A percentile compares a stretch with the other conserved stretches of the same genome.
These are phyloP conservation scores for Microcebus griseorufus DNA, from an alignment of 2,113 vertebrate genomes.

Conservation along the genomic window DNA sequence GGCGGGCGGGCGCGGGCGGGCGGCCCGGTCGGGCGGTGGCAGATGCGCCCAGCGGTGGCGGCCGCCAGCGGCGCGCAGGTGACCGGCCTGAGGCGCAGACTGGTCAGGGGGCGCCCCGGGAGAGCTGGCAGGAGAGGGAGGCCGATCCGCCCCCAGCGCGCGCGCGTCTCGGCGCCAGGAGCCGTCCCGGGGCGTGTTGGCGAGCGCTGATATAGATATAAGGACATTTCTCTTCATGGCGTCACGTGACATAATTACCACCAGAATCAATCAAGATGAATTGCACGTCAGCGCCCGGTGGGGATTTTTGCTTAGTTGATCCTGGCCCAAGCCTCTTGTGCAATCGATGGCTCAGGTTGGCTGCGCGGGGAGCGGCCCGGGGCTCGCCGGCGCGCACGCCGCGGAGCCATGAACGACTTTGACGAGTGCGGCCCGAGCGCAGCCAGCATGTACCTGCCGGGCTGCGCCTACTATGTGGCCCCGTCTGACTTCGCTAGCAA, in stretches of 20 bases:
- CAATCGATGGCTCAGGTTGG: conserved; percentile 99
- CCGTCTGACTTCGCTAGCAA: conserved; percentile 97
- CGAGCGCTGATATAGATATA: conserved; percentile 99
- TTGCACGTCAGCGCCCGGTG: conserved; percentile 99
- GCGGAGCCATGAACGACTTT: conserved; percentile 98
- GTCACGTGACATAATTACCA: conserved; percentile 99
- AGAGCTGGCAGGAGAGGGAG: conserved; percentile 51
- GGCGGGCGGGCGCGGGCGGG: conserved; percentile 66
- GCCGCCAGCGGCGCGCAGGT: conserved; percentile 82
- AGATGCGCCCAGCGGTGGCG: conserved; percentile 78
- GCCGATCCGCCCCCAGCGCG: conserved; percentile 63
- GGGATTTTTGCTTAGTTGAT: conserved; percentile 96
- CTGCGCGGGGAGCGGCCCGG: conserved; percentile 91
- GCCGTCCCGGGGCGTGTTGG: conserved; percentile 93
- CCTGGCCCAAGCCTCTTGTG: conserved; percentile 94
- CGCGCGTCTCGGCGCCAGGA: conserved; percentile 84
- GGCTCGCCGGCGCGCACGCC: conserved; percentile 87
- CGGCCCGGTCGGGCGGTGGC: conserved; percentile 71
- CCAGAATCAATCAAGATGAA: conserved; percentile 99
- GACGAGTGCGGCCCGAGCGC: conserved; percentile 95
- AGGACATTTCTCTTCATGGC: conserved; percentile 98
- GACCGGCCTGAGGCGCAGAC: conserved; percentile 74
- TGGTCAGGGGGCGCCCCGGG: conserved; percentile 24
- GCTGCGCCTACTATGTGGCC: conserved; percentile 97
- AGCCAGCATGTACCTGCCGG: conserved; percentile 98